Evolutionary conservation across 53 echinoderm and acorn worm genomes (phyloP).

Genomic region (Temnopleurus reevesii): DNA sequence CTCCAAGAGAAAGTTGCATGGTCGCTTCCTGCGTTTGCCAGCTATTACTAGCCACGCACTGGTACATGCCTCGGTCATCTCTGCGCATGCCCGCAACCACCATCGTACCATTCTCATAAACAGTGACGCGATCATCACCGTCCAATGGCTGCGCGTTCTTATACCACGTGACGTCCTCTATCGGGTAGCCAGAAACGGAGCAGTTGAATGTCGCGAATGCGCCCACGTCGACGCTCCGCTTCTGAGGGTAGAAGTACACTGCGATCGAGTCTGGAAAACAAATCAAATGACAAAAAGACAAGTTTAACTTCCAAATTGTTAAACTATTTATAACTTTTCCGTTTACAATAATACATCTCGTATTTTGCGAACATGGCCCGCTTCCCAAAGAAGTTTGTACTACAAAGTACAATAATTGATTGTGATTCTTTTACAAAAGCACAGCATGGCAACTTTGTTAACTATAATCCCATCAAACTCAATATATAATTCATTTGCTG

Average conservation of each 20-base stretch:
- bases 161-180: constrained; percentile 91
- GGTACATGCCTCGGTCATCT: constrained; percentile 93
- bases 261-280: constrained; percentile 75
- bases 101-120: constrained; percentile 90
- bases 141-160: constrained; percentile 96
- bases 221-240: constrained; percentile 92
- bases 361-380: no score
- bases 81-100: constrained; percentile 92
- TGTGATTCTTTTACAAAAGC: no score
- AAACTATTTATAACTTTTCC: no score
- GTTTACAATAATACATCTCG: no score
- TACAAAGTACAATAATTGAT: no score
- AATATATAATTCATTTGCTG: no score
- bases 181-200: constrained; percentile 87
- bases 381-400: no score
- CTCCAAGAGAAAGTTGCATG: constrained; percentile 95
- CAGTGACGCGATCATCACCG: constrained; percentile 85
- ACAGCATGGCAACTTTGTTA: no score
- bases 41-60: constrained; percentile 88
- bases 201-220: constrained; percentile 96
- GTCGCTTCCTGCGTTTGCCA: constrained; percentile 96
- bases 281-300: not conserved
- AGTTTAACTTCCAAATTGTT: no score
- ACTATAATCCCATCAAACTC: no score
- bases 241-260: constrained; percentile 94